A percentile compares a stretch with the other conserved stretches of the same genome.
Evolutionary conservation across 2,888 invertebrate species (phyloP).

Genomic region (Spicauda simplicius): DNA sequence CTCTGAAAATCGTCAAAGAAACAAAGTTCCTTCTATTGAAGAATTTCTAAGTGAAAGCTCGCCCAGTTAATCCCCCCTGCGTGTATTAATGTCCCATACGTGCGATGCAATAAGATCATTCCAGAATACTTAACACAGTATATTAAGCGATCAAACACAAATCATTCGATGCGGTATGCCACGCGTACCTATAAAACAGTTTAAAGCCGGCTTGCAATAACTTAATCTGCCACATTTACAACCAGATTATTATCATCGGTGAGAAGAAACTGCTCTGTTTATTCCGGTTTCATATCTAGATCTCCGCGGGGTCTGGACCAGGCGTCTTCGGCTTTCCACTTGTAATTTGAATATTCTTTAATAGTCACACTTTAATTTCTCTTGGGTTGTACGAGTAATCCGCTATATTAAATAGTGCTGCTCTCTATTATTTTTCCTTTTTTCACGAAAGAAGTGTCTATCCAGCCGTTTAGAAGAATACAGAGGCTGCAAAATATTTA

Average conservation of each 20-base stretch:
- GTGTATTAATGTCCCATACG: too few species aligned
- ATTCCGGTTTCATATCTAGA: slow-evolving; percentile 33
- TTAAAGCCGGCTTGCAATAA: slow-evolving; percentile 4
- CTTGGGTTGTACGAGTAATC: too few species aligned
- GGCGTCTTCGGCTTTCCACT: slow-evolving; percentile 27
- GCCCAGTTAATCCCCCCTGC: too few species aligned
- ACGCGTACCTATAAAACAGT: slow-evolving; percentile 8
- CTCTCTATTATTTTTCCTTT: too few species aligned
- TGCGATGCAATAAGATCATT: too few species aligned
- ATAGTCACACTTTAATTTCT: slow-evolving; percentile 1
- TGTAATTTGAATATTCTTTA: slow-evolving; percentile 21
- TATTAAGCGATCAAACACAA: neutral
- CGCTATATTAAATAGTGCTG: too few species aligned
- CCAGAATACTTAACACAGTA: neutral
- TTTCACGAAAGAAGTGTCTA: too few species aligned
- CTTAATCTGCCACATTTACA: slow-evolving; percentile 15
- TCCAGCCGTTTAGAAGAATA: too few species aligned
- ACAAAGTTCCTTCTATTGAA: too few species aligned
- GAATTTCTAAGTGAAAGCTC: too few species aligned
- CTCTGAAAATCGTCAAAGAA: too few species aligned
- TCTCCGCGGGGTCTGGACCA: slow-evolving; percentile 4
- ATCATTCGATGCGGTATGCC: slow-evolving; percentile 5
- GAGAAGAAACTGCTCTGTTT: slow-evolving; percentile 28
- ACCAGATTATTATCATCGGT: slow-evolving; percentile 24
- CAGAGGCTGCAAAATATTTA: too few species aligned